These are phyloP conservation scores for Spea multiplicata DNA, from an alignment of 2,113 vertebrate genomes.

Conservation along the genomic window DNA sequence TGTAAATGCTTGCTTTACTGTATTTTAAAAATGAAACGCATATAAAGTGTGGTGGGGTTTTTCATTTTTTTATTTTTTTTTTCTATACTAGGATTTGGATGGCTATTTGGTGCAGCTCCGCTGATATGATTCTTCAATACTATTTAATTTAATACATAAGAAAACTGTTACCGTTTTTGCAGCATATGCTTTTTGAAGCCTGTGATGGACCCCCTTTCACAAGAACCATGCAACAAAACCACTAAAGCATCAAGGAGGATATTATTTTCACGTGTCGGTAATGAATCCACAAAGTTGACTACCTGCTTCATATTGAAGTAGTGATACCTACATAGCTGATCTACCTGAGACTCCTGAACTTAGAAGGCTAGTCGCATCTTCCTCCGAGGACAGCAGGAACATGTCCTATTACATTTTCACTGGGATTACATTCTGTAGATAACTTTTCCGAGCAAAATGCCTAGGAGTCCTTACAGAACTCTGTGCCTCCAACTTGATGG, in stretches of 20 bases:
- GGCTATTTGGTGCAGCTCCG: slow-evolving; percentile 36
- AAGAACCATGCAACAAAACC: slow-evolving; percentile 2
- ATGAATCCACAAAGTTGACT: not conserved
- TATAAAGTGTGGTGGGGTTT: not conserved
- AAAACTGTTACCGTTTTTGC: not conserved
- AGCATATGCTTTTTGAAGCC: not conserved
- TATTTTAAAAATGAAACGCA: not conserved
- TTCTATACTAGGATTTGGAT: slow-evolving; percentile 26
- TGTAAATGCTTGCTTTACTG: not conserved
- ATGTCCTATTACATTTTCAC: not conserved
- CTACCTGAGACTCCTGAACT: not conserved
- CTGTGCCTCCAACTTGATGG: slow-evolving; percentile 13
- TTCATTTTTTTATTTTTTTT: not conserved
- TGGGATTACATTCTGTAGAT: not conserved
- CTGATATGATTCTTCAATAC: slow-evolving; percentile 9
- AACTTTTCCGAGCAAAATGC: slow-evolving; percentile 10
- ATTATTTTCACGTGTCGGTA: not conserved
- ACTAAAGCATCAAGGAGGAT: slow-evolving; percentile 2
- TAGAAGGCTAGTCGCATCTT: not conserved
- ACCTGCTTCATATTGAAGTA: slow-evolving; percentile 47
- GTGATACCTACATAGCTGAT: slow-evolving; percentile 10
- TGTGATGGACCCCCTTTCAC: not conserved
- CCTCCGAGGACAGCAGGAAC: not conserved
- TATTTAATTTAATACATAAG: not conserved
- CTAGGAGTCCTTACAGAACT: slow-evolving; percentile 1